Evolutionary conservation across 2,113 vertebrate genomes (phyloP), one percentile per base, ranked within the genome.

Genomic region (Proterorhinus semilunaris): DNA sequence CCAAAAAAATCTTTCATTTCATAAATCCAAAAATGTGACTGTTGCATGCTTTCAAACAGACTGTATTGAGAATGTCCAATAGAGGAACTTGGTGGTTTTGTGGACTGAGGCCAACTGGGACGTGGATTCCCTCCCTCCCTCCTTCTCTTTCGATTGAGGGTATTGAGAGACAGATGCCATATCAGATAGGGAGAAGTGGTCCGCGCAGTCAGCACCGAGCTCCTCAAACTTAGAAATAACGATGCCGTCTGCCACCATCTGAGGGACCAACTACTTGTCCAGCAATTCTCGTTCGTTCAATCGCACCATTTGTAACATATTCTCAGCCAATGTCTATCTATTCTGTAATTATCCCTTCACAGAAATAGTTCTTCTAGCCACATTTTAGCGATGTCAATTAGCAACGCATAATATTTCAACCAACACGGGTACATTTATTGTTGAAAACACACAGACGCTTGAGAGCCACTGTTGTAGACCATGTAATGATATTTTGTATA

Each of bases 201-300:
- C 68, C 6, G 44, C 76, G 59, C 68, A 43, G 70, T 82, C 83
- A 81, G 85, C 81, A 74, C 62, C 4, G 0, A 67, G 69, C 70
- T 71, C 71, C 64, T 84, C 65, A 81, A 81, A 78, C 68, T 76
- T 76, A 83, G 83, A 86, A 86, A 83, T 78, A 86, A 89, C 88
- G 80, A 76, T 81, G 75, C 69, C 43, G 73, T 85, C 84, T 76
- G 82, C 86, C 78, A 83, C 71, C 69, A 75, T 77, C 66, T 64
- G n/a, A 68, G 51, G 44, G 10, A 65, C 58, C 42, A 63, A 48
- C 67, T 72, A 70, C 75, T 36, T 59, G 61, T 66, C 66, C 58
- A 7, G 11, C 46, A 16, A 16, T 13, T 65, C 63, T 69, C 45
- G 10, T 12, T 13, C 54, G 49, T 53, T 48, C 46, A 46, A 16